phyloP scores from a whole-genome alignment of 2,797 vertebrate species.

The Cottoperca gobio region DNA sequence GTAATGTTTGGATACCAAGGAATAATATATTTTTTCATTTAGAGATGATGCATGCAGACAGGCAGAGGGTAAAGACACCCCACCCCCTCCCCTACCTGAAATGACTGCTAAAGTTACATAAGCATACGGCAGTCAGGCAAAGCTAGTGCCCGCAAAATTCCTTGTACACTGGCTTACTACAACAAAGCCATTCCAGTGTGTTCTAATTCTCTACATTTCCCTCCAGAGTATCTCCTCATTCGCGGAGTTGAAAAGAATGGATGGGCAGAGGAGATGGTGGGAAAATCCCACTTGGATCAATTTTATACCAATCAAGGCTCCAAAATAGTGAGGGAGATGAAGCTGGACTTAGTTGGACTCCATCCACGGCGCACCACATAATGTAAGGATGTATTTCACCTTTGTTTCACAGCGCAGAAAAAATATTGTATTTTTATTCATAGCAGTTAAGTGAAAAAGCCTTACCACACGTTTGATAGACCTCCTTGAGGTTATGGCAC shows the following conservation, averaged over 20 bases:
- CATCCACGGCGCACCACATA: slow-evolving; percentile 48
- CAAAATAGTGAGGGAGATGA: slow-evolving; percentile 61
- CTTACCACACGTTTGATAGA: slow-evolving; percentile 35
- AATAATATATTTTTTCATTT: background rate
- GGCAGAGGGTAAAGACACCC: background rate
- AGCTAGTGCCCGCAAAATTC: slow-evolving; percentile 36
- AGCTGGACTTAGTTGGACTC: slow-evolving; percentile 57
- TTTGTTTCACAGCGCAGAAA: slow-evolving; percentile 41
- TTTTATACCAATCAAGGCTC: slow-evolving; percentile 69
- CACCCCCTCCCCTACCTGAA: slow-evolving; percentile 16
- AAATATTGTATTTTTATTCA: slow-evolving; percentile 40
- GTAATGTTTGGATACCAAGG: background rate
- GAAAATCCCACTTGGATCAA: slow-evolving; percentile 72
- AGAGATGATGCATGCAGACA: slow-evolving; percentile 1
- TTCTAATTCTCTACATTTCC: slow-evolving; percentile 65
- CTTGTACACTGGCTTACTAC: slow-evolving; percentile 53
- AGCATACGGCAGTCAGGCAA: slow-evolving; percentile 39
- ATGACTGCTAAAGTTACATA: slow-evolving; percentile 48
- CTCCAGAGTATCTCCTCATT: slow-evolving; percentile 47
- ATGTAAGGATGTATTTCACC: slow-evolving; percentile 46
- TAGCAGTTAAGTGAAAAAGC: slow-evolving; percentile 16
- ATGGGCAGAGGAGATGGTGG: slow-evolving; percentile 39
- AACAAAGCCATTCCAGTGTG: slow-evolving; percentile 60
- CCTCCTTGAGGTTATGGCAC: slow-evolving; percentile 46
- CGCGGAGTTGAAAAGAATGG: slow-evolving; percentile 52